Base-by-base conservation (phyloP, 2,113 vertebrate species). In the Carettochelys insculpta region DNA sequence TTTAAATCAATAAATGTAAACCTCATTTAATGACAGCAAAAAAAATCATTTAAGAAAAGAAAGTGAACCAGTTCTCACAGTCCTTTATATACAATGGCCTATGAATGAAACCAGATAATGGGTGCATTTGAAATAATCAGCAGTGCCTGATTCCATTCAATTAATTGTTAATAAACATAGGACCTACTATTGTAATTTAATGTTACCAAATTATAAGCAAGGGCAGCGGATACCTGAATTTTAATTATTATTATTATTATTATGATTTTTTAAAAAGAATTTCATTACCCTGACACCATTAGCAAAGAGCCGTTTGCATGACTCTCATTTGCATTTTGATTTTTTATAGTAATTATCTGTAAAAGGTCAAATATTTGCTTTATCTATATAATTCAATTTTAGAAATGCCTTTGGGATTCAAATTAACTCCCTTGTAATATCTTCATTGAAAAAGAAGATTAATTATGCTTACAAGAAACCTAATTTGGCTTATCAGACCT, bases 401-500 rank as follows among this genome's bases (percentile, higher is more conserved):
- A 93, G 95, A 95, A 97, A 97, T 96, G 97, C 97, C 97, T 98
- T 97, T 98, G 97, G 98, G 98, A 98, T 97, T 98, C 97, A 98
- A 97, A 98, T 98, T 97, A 98, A 98, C 78, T 92, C 95, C 94
- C 97, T 97, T 97, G 96, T 98, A 98, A 98, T 97, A 98, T 98
- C 98, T 98, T 98, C 97, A 98, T 98, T 98, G 97, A 97, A 97
- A 97, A 97, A 96, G 97, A 97, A 98, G 97, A 98, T 98, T 98
- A 98, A 98, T 98, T 98, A 98, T 97, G 97, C 97, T 98, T 98
- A 98, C 98, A 98, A 96, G 98, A 97, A 98, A 98, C 97, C 97
- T 98, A 98, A 98, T 98, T 98, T 98, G 97, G 97, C 98, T 98
- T 98, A 98, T 98, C 98, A 97, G 97, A 98, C 98, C 98, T 98